Evolutionary conservation across 2,888 invertebrate genomes (phyloP).

Genomic region (Chrysolina americana): DNA sequence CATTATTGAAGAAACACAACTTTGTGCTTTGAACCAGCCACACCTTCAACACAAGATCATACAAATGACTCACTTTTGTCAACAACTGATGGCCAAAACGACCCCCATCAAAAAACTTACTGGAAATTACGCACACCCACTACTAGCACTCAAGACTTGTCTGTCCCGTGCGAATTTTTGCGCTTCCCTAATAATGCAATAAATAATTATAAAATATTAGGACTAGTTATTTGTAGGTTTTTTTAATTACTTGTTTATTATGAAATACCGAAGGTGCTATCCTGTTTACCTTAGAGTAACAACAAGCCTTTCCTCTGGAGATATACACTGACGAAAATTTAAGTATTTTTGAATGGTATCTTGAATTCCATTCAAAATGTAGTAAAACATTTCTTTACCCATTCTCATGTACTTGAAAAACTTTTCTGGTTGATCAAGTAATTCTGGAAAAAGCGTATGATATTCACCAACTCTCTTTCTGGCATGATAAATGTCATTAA

Average conservation of each 20-base stretch:
- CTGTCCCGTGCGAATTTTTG: neutral
- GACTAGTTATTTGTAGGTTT: neutral
- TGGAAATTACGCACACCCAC: no score
- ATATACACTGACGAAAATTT: neutral
- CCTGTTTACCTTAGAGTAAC: no score
- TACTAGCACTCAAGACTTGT: no score
- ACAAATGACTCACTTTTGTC: no score
- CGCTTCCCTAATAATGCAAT: neutral
- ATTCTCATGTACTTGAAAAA: neutral
- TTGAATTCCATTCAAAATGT: neutral
- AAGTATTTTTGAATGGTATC: neutral
- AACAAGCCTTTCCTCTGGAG: no score
- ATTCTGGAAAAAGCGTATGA: no score
- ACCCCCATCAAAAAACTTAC: no score
- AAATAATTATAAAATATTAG: neutral
- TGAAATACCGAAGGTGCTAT: neutral
- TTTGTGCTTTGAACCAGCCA: neutral
- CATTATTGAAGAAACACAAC: neutral
- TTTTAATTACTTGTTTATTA: neutral
- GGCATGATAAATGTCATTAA: neutral
- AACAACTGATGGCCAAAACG: no score
- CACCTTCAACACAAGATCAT: neutral
- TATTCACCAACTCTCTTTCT: neutral
- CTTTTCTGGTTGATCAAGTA: neutral
- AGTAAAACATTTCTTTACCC: neutral